Conservation (phyloP, 2,797 vertebrate genomes). For the Mus caroli region DNA sequence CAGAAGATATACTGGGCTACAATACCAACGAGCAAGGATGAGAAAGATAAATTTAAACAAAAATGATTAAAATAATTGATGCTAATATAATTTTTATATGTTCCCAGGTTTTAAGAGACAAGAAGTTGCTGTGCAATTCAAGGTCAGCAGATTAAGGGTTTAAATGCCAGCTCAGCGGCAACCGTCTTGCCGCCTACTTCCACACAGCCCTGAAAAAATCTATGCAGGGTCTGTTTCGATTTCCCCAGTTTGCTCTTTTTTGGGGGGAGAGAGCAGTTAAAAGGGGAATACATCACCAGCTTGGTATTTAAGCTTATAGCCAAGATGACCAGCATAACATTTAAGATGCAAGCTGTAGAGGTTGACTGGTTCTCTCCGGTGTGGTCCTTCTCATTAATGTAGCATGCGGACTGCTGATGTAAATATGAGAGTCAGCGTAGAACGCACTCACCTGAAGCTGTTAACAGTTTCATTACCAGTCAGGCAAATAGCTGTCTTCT, state of each 20-base stretch:
- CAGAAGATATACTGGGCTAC: constrained; percentile 60
- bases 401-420: background rate
- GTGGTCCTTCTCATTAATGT: constrained; percentile 28
- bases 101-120: constrained; percentile 73
- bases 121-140: constrained; percentile 75
- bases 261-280: constrained; percentile 62
- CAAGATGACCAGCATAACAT: constrained; percentile 72
- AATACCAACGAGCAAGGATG: constrained; percentile 70
- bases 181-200: constrained; percentile 49
- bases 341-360: constrained; percentile 61
- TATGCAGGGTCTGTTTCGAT: constrained; percentile 63
- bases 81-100: constrained; percentile 74
- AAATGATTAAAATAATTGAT: constrained; percentile 80
- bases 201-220: constrained; percentile 74
- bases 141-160: constrained; percentile 76
- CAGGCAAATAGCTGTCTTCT: constrained; percentile 42
- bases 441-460: constrained; percentile 33
- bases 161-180: constrained; percentile 79
- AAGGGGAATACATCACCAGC: constrained; percentile 52
- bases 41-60: constrained; percentile 79
- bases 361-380: constrained; percentile 53
- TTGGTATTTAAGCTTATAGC: constrained; percentile 72
- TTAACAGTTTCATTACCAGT: background rate
- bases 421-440: constrained; percentile 61
- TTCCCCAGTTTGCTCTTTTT: constrained; percentile 65